Percentiles rank a stretch among this genome's conserved stretches.
phyloP scores from a whole-genome alignment of 2,888 invertebrate genomes.

The Thalpophila matura region DNA sequence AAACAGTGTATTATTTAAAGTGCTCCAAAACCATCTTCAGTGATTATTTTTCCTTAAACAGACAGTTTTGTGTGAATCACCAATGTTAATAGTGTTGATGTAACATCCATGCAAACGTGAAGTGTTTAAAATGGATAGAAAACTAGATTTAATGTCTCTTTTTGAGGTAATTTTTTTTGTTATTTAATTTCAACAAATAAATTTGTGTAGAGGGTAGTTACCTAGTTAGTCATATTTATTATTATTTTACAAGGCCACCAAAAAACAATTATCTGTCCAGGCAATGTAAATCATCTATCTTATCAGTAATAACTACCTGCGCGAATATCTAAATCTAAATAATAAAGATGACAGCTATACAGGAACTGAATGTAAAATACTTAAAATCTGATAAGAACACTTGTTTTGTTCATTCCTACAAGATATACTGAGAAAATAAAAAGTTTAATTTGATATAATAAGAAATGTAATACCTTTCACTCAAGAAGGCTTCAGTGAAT shows the following conservation, averaged over 20 bases:
- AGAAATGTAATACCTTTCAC: constrained; percentile 68
- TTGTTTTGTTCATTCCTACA: constrained; percentile 23
- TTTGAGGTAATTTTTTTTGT: constrained; percentile 82
- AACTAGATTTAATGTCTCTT: constrained; percentile 87
- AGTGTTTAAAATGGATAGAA: constrained; percentile 86
- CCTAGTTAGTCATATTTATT: constrained; percentile 18
- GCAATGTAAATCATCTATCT: not conserved
- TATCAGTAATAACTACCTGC: constrained; percentile 41
- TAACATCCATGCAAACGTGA: constrained; percentile 74
- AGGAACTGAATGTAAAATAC: constrained; percentile 31
- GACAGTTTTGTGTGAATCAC: constrained; percentile 70
- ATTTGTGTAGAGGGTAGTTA: constrained; percentile 36
- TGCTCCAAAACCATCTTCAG: constrained; percentile 65
- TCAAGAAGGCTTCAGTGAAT: constrained; percentile 62
- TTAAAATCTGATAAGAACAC: constrained; percentile 43
- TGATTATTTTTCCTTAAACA: constrained; percentile 64
- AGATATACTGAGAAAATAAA: constrained; percentile 3
- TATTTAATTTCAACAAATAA: not conserved
- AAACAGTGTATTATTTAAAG: constrained; percentile 65
- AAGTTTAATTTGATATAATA: not conserved
- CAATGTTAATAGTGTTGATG: constrained; percentile 72
- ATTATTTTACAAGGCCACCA: constrained; percentile 18
- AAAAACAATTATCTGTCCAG: constrained; percentile 3
- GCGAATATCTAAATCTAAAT: constrained; percentile 33
- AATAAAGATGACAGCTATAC: constrained; percentile 35